These are phyloP conservation scores for Motacilla tschutschensis DNA, from an alignment of 2,113 vertebrate species.

Conservation along the genomic window DNA sequence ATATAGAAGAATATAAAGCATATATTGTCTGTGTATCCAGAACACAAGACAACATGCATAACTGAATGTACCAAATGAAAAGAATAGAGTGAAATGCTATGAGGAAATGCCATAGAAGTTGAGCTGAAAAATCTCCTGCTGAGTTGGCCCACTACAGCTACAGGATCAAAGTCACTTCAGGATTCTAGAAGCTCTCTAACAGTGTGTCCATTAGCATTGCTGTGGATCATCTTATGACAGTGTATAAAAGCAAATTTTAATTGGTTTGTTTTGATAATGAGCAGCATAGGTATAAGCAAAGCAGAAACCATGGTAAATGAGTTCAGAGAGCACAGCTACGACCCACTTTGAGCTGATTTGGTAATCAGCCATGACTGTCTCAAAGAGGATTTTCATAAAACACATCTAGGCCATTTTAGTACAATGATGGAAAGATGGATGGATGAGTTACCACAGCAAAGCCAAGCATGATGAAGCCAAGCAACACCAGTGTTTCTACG, in stretches of 20 bases:
- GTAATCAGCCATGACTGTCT: background rate
- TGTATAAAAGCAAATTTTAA: background rate
- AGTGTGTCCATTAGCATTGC: background rate
- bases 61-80: background rate
- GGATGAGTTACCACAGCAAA: background rate
- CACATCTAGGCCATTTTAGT: background rate
- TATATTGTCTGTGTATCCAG: background rate
- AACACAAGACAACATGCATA: background rate
- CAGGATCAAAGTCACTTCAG: background rate
- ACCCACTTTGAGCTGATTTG: background rate
- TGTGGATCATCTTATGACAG: background rate
- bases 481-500: background rate
- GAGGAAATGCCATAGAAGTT: background rate
- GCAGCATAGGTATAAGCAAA: background rate
- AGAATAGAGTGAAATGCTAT: background rate
- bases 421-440: background rate
- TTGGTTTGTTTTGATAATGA: background rate
- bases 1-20: background rate
- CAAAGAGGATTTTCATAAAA: background rate
- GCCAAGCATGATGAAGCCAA: background rate
- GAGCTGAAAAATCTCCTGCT: background rate
- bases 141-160: background rate
- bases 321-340: background rate
- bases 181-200: background rate
- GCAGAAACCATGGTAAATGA: background rate